Percentiles rank a stretch among this genome's conserved stretches.
phyloP scores from a whole-genome alignment of 2,888 invertebrate genomes.

The Acleris literana region DNA sequence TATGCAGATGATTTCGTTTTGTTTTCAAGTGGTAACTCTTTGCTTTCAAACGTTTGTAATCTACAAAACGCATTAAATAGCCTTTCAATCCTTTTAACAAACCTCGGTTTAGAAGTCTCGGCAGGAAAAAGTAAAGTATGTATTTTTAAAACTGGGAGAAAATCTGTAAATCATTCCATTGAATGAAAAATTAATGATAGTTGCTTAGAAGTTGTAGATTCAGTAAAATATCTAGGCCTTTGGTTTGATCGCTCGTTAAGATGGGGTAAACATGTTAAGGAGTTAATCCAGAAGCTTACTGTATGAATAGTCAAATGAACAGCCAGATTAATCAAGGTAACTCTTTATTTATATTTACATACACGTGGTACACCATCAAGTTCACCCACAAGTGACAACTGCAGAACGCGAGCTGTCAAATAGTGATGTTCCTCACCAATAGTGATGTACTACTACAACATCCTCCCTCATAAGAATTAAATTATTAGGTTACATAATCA shows the following conservation, averaged over 20 bases:
- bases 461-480: too few species aligned
- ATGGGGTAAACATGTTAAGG: constrained; percentile 34
- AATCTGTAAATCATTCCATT: background rate
- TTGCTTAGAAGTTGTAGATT: constrained; percentile 6
- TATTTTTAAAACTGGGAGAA: constrained; percentile 27
- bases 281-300: background rate
- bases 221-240: constrained; percentile 35
- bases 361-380: too few species aligned
- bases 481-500: too few species aligned
- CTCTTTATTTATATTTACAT: too few species aligned
- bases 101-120: constrained; percentile 31
- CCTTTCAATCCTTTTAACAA: constrained; percentile 18
- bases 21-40: constrained; percentile 4
- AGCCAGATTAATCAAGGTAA: too few species aligned
- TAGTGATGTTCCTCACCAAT: too few species aligned
- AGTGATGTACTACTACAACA: too few species aligned
- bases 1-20: constrained; percentile 36
- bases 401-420: too few species aligned
- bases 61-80: background rate
- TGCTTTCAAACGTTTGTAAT: too few species aligned
- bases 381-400: too few species aligned
- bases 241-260: constrained; percentile 33
- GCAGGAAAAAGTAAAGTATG: constrained; percentile 25
- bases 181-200: constrained; percentile 17
- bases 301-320: too few species aligned